Evolutionary conservation across 2,113 vertebrate genomes (phyloP), one percentile per base, ranked within the genome.

Genomic region (Illadopsis cleaveri): DNA sequence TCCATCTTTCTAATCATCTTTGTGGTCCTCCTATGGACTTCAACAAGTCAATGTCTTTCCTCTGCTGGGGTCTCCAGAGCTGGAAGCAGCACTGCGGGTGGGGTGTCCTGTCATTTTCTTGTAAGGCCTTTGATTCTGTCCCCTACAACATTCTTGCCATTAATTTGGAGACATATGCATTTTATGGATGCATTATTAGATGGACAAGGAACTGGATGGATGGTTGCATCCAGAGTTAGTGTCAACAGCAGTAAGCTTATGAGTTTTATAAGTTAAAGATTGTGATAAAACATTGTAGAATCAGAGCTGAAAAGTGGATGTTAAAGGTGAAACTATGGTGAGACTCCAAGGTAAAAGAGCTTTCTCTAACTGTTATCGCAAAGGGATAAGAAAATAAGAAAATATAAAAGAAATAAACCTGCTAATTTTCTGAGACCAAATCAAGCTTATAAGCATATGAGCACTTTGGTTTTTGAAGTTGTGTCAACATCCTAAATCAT

Each of bases 71-170:
- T 44, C 14, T 38, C 11, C 31, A 65, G 27, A 65, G 6, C 10
- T 81, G 37, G 37, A 33, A 73, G 18, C 24, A 65, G 21, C 28
- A 51, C 6, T 8, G 5, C 0, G 1, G 6, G 10, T 35, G 27
- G 17, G 6, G 3, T 71, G 13, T 47, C n/a, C 35, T 47, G 5
- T 33, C 9, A 56, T 20, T 10, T 42, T 21, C 14, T 15, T 53
- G 5, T n/a, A 62, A 53, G n/a, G 15, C 8, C 23, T 62, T 77
- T 50, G 33, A 42, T 50, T 76, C 7, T 33, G 2, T 14, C 4
- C 10, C 9, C 9, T 5, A 14, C 10, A 45, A 12, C 3, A 45
- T 33, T 60, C 24, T 58, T 68, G 14, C 5, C 0, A 2, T 28
- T 86, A 68, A 38, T 44, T 62, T 64, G 11, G 9, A 69, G 44